phyloP scores from a whole-genome alignment of 92 coral and sea anemone species.

The Zoanthus gigantus region DNA sequence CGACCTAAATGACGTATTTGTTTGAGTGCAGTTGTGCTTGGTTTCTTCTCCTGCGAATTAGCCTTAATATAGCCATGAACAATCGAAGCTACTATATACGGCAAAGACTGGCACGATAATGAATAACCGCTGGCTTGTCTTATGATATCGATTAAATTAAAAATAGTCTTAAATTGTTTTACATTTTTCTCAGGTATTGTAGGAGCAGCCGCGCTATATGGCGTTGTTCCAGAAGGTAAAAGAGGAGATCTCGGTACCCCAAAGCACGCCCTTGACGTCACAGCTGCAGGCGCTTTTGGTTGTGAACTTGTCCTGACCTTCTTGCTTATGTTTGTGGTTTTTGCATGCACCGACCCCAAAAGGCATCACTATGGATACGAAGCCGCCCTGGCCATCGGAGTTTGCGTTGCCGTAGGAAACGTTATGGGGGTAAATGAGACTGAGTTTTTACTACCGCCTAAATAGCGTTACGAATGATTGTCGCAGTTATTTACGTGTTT shows the following conservation, averaged over 20 bases:
- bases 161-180: too few species aligned
- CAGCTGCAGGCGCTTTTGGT: constrained; percentile 65
- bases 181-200: constrained; percentile 72
- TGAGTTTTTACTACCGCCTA: neutral
- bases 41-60: too few species aligned
- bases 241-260: constrained; percentile 92
- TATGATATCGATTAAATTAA: too few species aligned
- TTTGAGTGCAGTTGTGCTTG: too few species aligned
- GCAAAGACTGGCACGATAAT: too few species aligned
- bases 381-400: constrained; percentile 38
- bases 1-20: too few species aligned
- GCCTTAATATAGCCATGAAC: too few species aligned
- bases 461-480: neutral
- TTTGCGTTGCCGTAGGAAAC: constrained; percentile 17
- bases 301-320: constrained; percentile 28
- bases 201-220: constrained; percentile 89
- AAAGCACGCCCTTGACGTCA: constrained; percentile 76
- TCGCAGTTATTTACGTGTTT: too few species aligned
- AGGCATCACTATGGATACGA: constrained; percentile 37
- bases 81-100: too few species aligned
- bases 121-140: too few species aligned
- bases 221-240: constrained; percentile 74
- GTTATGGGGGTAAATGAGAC: constrained; percentile 17
- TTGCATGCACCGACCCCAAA: constrained; percentile 29
- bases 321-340: constrained; percentile 19